Evolutionary conservation across 2,797 vertebrate species (phyloP).

Genomic region (Alfaro cultratus): DNA sequence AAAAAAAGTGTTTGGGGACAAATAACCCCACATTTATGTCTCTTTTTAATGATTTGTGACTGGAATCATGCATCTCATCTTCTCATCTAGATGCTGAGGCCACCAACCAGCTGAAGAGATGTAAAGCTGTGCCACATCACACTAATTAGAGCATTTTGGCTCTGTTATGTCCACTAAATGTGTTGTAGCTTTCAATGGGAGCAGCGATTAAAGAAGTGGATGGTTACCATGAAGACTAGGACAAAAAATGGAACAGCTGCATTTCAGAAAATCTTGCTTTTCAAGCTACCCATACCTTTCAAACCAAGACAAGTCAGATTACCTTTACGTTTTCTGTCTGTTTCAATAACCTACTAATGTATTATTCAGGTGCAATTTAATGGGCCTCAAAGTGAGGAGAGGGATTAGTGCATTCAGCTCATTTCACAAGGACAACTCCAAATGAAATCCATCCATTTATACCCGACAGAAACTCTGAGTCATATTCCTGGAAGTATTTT

Average conservation of each 20-base stretch:
- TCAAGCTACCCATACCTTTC: not conserved
- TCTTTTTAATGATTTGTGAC: not conserved
- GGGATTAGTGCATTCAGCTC: not conserved
- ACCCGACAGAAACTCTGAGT: not conserved
- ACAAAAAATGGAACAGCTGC: not conserved
- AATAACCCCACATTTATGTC: slow-evolving; percentile 1
- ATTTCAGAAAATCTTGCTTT: not conserved
- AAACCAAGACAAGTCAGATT: not conserved
- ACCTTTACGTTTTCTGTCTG: not conserved
- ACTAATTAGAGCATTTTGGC: slow-evolving; percentile 2
- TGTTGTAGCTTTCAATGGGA: not conserved
- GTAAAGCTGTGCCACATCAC: not conserved
- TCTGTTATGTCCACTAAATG: not conserved
- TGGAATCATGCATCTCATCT: not conserved
- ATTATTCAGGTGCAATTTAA: slow-evolving; percentile 12
- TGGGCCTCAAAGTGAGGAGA: not conserved
- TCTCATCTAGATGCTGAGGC: not conserved
- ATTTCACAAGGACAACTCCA: slow-evolving; percentile 6
- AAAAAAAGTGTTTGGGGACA: not conserved
- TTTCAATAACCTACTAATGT: slow-evolving; percentile 9
- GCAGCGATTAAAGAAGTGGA: not conserved
- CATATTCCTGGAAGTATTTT: not conserved
- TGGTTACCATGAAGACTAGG: not conserved
- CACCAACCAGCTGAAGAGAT: not conserved
- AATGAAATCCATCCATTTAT: slow-evolving; percentile 14